Conservation (phyloP, 2,888 invertebrate species). For the Rhagium mordax region DNA sequence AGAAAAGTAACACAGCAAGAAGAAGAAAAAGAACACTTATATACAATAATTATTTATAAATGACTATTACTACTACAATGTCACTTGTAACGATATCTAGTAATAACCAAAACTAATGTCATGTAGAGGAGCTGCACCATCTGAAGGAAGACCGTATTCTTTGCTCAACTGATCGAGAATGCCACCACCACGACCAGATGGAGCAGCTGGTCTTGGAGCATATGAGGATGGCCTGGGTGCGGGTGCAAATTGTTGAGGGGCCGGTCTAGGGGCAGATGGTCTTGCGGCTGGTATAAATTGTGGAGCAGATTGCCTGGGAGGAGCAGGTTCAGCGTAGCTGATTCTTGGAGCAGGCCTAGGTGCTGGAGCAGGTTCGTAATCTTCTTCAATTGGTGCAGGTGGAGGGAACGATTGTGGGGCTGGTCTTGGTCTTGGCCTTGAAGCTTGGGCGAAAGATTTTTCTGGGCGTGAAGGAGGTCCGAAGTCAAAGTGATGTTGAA, state of each 20-base stretch:
- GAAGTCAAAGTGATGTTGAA: constrained; percentile 60
- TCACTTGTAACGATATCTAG: constrained; percentile 67
- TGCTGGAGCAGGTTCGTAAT: constrained; percentile 55
- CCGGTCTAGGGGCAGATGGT: constrained; percentile 59
- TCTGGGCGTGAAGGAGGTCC: constrained; percentile 63
- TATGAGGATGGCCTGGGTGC: constrained; percentile 55
- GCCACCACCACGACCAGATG: constrained; percentile 62
- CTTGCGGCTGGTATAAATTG: constrained; percentile 57
- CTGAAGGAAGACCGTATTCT: constrained; percentile 84
- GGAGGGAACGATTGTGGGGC: constrained; percentile 61
- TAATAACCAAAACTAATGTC: constrained; percentile 90
- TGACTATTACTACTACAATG: constrained; percentile 16
- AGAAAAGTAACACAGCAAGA: neutral
- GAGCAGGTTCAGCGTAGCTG: constrained; percentile 60
- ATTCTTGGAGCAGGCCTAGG: constrained; percentile 54
- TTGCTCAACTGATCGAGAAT: constrained; percentile 86
- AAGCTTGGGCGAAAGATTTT: constrained; percentile 59
- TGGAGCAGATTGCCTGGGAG: constrained; percentile 48
- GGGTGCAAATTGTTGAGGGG: constrained; percentile 60
- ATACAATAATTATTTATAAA: neutral
- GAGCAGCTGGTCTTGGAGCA: constrained; percentile 58
- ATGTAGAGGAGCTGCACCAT: constrained; percentile 80
- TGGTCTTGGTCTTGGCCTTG: constrained; percentile 59
- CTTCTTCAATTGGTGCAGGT: constrained; percentile 62
- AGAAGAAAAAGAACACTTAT: neutral